phyloP scores from a whole-genome alignment of 2,888 invertebrate species.

The Pyrrhia umbra region DNA sequence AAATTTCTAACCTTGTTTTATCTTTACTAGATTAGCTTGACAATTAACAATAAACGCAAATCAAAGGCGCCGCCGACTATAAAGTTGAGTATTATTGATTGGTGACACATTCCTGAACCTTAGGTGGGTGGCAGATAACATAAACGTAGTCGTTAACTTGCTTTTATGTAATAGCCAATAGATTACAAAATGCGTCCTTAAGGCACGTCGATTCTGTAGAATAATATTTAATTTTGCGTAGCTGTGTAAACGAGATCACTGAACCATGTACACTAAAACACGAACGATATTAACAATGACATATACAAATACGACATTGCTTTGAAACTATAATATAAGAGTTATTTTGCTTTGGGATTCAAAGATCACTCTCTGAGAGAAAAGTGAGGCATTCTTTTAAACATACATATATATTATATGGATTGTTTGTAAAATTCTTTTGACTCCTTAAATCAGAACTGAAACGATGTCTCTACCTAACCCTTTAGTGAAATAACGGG shows the following conservation, averaged over 20 bases:
- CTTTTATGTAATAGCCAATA: constrained; percentile 53
- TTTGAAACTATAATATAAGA: too few relatives aligned
- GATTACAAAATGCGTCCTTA: constrained; percentile 48
- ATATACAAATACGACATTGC: too few relatives aligned
- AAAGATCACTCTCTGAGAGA: too few relatives aligned
- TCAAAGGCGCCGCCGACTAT: constrained; percentile 60
- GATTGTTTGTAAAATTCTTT: too few relatives aligned
- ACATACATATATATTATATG: too few relatives aligned
- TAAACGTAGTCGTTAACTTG: constrained; percentile 52
- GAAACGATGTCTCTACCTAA: too few relatives aligned
- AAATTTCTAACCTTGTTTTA: constrained; percentile 29
- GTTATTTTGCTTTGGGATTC: too few relatives aligned
- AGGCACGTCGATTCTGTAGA: constrained; percentile 17
- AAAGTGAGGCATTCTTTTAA: too few relatives aligned
- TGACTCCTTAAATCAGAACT: too few relatives aligned
- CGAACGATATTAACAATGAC: too few relatives aligned
- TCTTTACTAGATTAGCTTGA: constrained; percentile 50
- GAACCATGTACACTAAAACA: too few relatives aligned
- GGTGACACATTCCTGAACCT: constrained; percentile 57
- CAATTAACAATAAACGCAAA: constrained; percentile 64
- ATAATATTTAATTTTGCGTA: neutral
- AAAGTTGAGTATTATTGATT: constrained; percentile 59
- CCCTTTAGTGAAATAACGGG: too few relatives aligned
- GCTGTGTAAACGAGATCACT: neutral
- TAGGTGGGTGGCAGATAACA: constrained; percentile 58